Evolutionary conservation across 2,797 vertebrate species (phyloP).

Genomic region (Poeciliopsis infans): DNA sequence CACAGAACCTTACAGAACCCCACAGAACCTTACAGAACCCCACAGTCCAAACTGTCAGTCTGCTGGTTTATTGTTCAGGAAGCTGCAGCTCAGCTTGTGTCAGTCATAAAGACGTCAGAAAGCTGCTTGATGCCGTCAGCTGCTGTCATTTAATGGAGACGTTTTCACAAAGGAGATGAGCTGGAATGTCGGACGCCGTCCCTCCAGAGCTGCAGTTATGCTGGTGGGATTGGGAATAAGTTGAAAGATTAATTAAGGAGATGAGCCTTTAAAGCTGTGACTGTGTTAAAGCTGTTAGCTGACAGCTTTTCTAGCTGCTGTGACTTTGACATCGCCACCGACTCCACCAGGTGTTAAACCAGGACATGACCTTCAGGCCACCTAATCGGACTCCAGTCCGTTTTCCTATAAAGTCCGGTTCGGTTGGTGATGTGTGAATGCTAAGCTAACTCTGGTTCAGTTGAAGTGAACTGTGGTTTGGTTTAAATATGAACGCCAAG

Average conservation of each 20-base stretch:
- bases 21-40: too few relatives aligned
- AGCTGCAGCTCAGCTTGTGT: conserved; percentile 14
- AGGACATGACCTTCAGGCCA: background rate
- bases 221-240: background rate
- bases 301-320: background rate
- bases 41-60: too few relatives aligned
- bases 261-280: background rate
- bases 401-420: too few relatives aligned
- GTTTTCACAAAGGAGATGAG: conserved; percentile 1
- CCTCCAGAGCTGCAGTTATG: background rate
- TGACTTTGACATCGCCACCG: background rate
- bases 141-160: conserved; percentile 22
- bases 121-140: conserved; percentile 14
- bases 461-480: too few relatives aligned
- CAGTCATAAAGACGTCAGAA: conserved; percentile 9
- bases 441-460: too few relatives aligned
- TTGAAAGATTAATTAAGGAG: background rate
- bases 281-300: background rate
- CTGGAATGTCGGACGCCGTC: background rate
- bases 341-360: background rate
- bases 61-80: background rate
- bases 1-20: background rate
- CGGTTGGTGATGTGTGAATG: too few relatives aligned
- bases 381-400: too few relatives aligned
- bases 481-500: too few relatives aligned